Evolutionary conservation across 2,113 vertebrate species (phyloP), one percentile per base, ranked within the genome.

Genomic region (Limanda limanda): DNA sequence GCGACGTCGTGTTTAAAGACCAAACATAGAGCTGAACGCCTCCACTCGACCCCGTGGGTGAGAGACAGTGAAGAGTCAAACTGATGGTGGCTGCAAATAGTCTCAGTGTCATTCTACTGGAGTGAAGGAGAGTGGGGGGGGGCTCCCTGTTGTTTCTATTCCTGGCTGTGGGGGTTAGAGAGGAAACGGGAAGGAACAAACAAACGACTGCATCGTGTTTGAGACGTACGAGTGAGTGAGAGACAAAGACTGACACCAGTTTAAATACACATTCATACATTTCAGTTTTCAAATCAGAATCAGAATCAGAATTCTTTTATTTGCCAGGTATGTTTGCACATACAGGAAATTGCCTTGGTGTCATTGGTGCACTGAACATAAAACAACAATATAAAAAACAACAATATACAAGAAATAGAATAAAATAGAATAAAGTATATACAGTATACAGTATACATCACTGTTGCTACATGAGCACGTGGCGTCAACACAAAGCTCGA

Each of bases 1-100:
- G n/a, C 37, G 20, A 37, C 3, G 42, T 55, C 42, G 54, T 59
- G 77, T 78, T 72, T 42, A 23, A n/a, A 79, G 61, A 52, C 67
- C 67, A 78, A 84, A 81, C 61, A 14, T 17, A 40, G 61, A 10
- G 42, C 24, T 14, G 27, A 24, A 13, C 24, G 37, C 48, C 37
- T 13, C 37, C 66, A 60, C 76, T 68, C 66, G 69, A 64, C 64
- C 65, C 48, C 64, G 25, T 9, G 55, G 9, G n/a, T 2, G 17
- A 59, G 31, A 21, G 57, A 15, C 17, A 0, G 57, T 52, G 0
- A 20, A 31, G 73, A 64, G 80, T 83, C 70, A 74, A 42, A 64
- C 27, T 18, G 74, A 75, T 69, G 72, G 66, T 27, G 13, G 1
- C 14, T 4, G 14, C 23, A 17, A n/a, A 71, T 60, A 63, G 67